phyloP scores from a whole-genome alignment of 2,797 vertebrate genomes.

The Lutjanus argentimaculatus region DNA sequence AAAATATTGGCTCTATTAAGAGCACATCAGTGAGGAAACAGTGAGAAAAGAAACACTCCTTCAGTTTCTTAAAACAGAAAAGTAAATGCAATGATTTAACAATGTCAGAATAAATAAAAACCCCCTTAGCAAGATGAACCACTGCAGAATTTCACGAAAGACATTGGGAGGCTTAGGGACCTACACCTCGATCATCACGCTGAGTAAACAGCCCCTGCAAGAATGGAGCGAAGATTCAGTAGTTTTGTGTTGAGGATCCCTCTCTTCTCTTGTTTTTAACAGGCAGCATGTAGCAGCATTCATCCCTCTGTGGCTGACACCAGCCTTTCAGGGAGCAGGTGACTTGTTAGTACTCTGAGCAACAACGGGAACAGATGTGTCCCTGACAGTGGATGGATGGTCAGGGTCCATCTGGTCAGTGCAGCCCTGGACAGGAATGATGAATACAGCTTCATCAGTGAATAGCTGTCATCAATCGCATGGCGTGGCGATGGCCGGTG shows the following conservation, averaged over 20 bases:
- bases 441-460: slow-evolving; percentile 99
- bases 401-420: slow-evolving; percentile 99
- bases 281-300: slow-evolving; percentile 71
- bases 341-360: slow-evolving; percentile 99
- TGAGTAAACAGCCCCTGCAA: slow-evolving; percentile 33
- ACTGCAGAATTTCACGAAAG: slow-evolving; percentile 9
- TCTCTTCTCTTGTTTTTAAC: slow-evolving; percentile 72
- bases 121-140: neutral
- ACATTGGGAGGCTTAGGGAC: slow-evolving; percentile 3
- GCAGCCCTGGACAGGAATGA: slow-evolving; percentile 99
- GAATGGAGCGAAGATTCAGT: slow-evolving; percentile 34
- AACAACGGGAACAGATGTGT: slow-evolving; percentile 99
- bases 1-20: slow-evolving; percentile 33
- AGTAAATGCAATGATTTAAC: slow-evolving; percentile 31
- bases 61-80: slow-evolving; percentile 31
- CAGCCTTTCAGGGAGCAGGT: slow-evolving; percentile 96
- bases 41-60: neutral
- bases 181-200: slow-evolving; percentile 18
- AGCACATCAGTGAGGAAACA: neutral
- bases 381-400: slow-evolving; percentile 99
- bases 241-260: slow-evolving; percentile 49
- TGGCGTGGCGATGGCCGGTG: slow-evolving; percentile 92
- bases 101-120: neutral
- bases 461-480: slow-evolving; percentile 99
- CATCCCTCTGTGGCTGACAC: slow-evolving; percentile 89